These are phyloP conservation scores for Melieria picta DNA, from an alignment of 2,888 invertebrate genomes.

Conservation along the genomic window DNA sequence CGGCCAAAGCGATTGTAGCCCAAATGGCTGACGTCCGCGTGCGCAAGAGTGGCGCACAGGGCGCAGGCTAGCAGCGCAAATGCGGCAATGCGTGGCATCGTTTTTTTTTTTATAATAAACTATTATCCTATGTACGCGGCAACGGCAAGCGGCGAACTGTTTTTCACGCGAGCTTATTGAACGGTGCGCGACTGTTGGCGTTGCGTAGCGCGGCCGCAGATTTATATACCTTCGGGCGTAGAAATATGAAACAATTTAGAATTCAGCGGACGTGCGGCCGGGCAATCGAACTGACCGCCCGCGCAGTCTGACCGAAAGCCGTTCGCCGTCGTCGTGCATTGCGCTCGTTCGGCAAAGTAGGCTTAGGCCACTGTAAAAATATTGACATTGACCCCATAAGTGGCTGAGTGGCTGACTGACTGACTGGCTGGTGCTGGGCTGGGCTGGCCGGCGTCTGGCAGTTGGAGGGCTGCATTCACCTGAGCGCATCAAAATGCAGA, in stretches of 20 bases:
- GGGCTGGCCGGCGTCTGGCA: slow-evolving; percentile 18
- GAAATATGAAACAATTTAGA: slow-evolving; percentile 1
- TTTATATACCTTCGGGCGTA: neutral
- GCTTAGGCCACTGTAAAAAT: slow-evolving; percentile 6
- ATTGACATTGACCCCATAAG: slow-evolving; percentile 41
- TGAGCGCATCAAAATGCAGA: slow-evolving; percentile 38
- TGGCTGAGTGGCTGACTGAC: neutral
- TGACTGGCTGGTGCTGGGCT: neutral
- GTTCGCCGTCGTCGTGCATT: neutral
- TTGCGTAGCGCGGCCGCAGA: neutral
- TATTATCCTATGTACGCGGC: slow-evolving; percentile 17
- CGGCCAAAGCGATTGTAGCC: slow-evolving; percentile 41
- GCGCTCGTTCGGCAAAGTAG: slow-evolving; percentile 7
- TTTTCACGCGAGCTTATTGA: too few species aligned
- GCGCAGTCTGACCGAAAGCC: neutral
- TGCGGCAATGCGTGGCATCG: slow-evolving; percentile 10
- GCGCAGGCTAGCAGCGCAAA: slow-evolving; percentile 23
- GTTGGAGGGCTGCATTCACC: slow-evolving; percentile 15
- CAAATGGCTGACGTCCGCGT: slow-evolving; percentile 42
- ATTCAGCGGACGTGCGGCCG: slow-evolving; percentile 15
- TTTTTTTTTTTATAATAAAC: slow-evolving; percentile 15
- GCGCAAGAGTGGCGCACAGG: slow-evolving; percentile 33
- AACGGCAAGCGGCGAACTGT: too few species aligned
- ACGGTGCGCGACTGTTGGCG: neutral
- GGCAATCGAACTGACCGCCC: neutral